A percentile compares a stretch with the other conserved stretches of the same genome.
phyloP scores from a whole-genome alignment of 2,113 vertebrate species.

The Phylloscopus trochiloides region DNA sequence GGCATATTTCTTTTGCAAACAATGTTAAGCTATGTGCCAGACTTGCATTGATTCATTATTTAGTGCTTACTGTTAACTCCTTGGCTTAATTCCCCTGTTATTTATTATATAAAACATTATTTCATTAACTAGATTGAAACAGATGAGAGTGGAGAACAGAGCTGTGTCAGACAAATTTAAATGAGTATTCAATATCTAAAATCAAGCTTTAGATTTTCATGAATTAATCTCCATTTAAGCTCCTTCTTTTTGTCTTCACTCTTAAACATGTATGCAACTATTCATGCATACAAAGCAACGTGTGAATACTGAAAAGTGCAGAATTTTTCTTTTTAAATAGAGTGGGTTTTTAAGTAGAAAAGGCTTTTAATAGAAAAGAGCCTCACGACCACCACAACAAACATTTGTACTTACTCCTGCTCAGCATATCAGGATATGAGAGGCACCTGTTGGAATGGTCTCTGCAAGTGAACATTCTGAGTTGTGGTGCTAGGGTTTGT shows the following conservation, averaged over 20 bases:
- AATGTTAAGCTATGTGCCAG: neutral
- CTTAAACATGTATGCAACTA: neutral
- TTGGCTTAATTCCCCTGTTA: conserved; percentile 1
- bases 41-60: conserved; percentile 5
- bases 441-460: neutral
- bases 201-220: neutral
- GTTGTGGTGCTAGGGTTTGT: neutral
- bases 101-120: conserved; percentile 4
- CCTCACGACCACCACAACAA: neutral
- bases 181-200: neutral
- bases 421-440: neutral
- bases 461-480: neutral
- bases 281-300: neutral
- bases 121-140: conserved; percentile 33
- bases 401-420: neutral
- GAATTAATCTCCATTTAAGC: neutral
- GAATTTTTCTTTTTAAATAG: neutral
- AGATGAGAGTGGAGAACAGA: neutral
- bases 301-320: neutral
- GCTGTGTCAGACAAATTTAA: neutral
- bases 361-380: neutral
- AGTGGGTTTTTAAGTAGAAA: neutral
- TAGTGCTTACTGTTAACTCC: neutral
- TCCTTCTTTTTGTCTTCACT: neutral
- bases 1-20: neutral